phyloP scores from a whole-genome alignment of 1,140 invertebrate genomes.

The Colletes gigas region DNA sequence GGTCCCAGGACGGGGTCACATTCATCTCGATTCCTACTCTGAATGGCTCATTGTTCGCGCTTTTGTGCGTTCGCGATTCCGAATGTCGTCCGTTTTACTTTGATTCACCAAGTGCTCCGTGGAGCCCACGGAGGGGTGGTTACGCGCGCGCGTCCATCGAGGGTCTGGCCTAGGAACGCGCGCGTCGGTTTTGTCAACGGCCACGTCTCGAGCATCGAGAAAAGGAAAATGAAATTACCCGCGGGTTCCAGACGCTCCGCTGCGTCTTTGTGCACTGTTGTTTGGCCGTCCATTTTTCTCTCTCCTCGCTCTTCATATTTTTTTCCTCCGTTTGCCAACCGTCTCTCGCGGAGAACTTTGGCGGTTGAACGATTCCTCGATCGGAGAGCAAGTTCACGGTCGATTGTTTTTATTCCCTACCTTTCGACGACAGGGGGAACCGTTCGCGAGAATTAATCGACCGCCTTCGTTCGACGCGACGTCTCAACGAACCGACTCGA shows the following conservation, averaged over 20 bases:
- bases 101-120: conserved; percentile 44
- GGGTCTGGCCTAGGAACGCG: not conserved
- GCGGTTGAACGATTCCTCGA: conserved; percentile 26
- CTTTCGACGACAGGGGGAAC: conserved; percentile 3
- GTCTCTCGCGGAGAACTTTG: not conserved
- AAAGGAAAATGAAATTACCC: conserved; percentile 60
- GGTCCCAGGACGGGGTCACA: conserved; percentile 68
- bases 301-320: not conserved
- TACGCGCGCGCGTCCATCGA: conserved; percentile 13
- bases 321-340: not conserved
- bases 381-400: conserved; percentile 41
- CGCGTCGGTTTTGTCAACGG: conserved; percentile 67
- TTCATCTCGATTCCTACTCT: conserved; percentile 70
- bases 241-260: conserved; percentile 45
- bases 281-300: conserved; percentile 26
- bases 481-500: conserved; percentile 14
- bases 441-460: conserved; percentile 50
- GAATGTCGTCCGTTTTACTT: conserved; percentile 50
- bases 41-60: conserved; percentile 73
- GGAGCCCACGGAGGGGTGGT: not conserved
- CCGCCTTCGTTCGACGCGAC: conserved; percentile 25
- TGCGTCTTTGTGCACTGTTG: conserved; percentile 51
- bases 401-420: conserved; percentile 44
- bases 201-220: conserved; percentile 59
- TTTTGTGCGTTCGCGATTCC: conserved; percentile 71